Conservation (phyloP, 1,140 invertebrate genomes). For the Myzus persicae region DNA sequence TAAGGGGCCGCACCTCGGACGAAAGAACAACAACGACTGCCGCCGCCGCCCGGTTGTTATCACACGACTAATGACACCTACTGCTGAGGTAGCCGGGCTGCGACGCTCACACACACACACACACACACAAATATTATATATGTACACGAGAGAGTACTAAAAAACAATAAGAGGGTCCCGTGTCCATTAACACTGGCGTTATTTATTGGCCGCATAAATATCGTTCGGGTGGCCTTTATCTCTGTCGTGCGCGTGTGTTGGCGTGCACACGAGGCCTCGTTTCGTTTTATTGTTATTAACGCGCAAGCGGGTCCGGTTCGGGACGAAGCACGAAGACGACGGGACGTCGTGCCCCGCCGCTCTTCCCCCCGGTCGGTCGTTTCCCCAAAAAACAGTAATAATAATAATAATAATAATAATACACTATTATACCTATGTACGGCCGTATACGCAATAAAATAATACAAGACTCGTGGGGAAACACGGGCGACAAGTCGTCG, state of each 20-base stretch:
- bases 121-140: background rate
- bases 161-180: constrained; percentile 48
- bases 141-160: constrained; percentile 21
- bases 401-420: constrained; percentile 29
- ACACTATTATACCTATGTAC: too few relatives aligned
- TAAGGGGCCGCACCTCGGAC: constrained; percentile 50
- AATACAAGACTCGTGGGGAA: background rate
- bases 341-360: constrained; percentile 28
- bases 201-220: constrained; percentile 58
- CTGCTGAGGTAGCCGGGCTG: constrained; percentile 55
- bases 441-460: background rate
- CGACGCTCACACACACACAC: background rate
- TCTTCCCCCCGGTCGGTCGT: background rate
- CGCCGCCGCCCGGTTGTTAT: constrained; percentile 46
- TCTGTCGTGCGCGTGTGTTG: constrained; percentile 1
- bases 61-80: constrained; percentile 59
- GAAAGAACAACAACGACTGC: constrained; percentile 38
- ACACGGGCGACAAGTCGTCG: background rate
- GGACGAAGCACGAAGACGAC: constrained; percentile 4
- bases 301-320: constrained; percentile 45
- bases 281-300: constrained; percentile 58
- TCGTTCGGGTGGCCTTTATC: constrained; percentile 58
- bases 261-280: constrained; percentile 6
- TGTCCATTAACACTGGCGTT: constrained; percentile 57
- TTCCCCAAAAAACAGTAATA: background rate